phyloP scores from a whole-genome alignment of 2,888 invertebrate species.

The Aethes cnicana region DNA sequence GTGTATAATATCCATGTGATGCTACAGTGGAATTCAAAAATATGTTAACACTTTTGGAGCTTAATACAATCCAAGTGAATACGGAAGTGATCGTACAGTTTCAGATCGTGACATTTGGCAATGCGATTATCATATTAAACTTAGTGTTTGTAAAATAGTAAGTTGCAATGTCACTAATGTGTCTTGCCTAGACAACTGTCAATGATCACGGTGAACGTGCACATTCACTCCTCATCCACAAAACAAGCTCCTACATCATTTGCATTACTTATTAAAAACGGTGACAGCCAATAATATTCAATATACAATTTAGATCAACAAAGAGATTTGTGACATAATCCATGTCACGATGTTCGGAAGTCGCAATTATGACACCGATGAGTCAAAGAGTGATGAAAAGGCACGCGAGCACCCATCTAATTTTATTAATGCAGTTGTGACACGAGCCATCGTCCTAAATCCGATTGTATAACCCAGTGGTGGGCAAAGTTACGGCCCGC shows the following conservation, averaged over 20 bases:
- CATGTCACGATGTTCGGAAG: slow-evolving; percentile 17
- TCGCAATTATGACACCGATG: slow-evolving; percentile 25
- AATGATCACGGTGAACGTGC: too few relatives aligned
- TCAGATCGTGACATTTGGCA: too few relatives aligned
- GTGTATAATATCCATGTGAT: too few relatives aligned
- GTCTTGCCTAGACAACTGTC: too few relatives aligned
- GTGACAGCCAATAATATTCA: slow-evolving; percentile 2
- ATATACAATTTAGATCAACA: slow-evolving; percentile 5
- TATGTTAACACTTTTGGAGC: too few relatives aligned
- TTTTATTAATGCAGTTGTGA: slow-evolving; percentile 24
- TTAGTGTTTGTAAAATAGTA: too few relatives aligned
- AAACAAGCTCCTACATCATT: neutral
- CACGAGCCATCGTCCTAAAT: slow-evolving; percentile 20
- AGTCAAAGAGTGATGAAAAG: slow-evolving; percentile 24
- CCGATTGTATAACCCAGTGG: slow-evolving; percentile 16
- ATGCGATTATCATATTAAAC: too few relatives aligned
- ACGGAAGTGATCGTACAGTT: too few relatives aligned
- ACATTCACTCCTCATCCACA: too few relatives aligned
- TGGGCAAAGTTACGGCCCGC: neutral
- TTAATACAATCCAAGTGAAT: too few relatives aligned
- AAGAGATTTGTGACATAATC: slow-evolving; percentile 18
- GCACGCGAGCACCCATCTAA: slow-evolving; percentile 19
- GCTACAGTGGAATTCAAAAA: too few relatives aligned
- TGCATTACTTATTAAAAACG: neutral
- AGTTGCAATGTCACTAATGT: too few relatives aligned